Base-by-base conservation (phyloP, 2,113 vertebrate genomes). In the Climacteris rufus region DNA sequence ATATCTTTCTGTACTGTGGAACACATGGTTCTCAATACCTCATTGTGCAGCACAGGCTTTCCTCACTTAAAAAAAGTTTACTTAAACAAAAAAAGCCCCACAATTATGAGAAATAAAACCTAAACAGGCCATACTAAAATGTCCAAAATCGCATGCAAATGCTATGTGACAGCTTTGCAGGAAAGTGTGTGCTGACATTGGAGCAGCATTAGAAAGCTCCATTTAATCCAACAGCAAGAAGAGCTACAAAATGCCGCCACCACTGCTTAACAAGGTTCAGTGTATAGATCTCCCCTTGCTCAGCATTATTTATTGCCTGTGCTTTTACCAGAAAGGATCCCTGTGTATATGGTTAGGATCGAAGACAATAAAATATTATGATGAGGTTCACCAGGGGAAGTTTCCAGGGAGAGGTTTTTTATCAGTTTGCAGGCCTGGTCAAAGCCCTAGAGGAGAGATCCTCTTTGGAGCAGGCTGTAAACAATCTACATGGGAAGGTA, bases 21-120 rank as follows among this genome's bases (percentile, higher is more conserved):
- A 95, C 97, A 97, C 97, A 97, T 97, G 97, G 97, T 47, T 93
- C 90, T 96, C 95, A 95, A 94, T 97, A 93, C 93, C 68, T 87
- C 79, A 74, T 92, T 94, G 90, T 93, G 86, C 75, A 75, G 84
- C 57, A 49, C 17, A 84, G 72, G 61, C 90, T 92, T 86, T 87
- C 68, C 69, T 93, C 71, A 45, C 77, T 95, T 96, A 76, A 70
- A n/a, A 77, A 91, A 90, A 94, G 77, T 96, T 93, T 87, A 79
- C 85, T 94, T 94, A 93, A 89, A 93, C 25, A 75, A 72, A 95
- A 95, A 91, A 65, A 70, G 39, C 17, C 50, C 53, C 77, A 86
- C 44, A 77, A 92, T 89, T 85, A 69, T 33, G 71, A 94, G 78
- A 91, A 90, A 60, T 13, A 83, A 94, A 97, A 92, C 63, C 74